Evolutionary conservation across 2,888 invertebrate genomes (phyloP), one percentile per base, ranked within the genome.

Genomic region (Apotomis capreana): DNA sequence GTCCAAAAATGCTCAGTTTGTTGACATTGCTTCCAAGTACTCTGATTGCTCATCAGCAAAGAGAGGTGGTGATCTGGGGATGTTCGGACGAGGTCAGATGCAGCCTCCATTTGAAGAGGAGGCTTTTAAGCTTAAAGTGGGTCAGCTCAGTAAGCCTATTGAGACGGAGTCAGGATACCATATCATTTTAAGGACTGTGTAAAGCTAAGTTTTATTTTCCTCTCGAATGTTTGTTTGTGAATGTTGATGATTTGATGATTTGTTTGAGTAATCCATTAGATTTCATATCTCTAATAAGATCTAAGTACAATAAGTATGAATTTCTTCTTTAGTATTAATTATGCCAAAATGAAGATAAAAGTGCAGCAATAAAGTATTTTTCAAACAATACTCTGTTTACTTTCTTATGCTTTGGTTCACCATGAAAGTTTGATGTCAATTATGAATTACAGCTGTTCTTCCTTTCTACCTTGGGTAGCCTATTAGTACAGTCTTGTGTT

Each of bases 11-110:
- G 94, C 95, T 1, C 95, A 96, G 4, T 98, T 99, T 86, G 96
- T 96, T 37, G 98, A 98, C 75, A 89, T 99, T 58, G 99, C 99
- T 0, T 94, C 95, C 5, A 96, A 98, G 87, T 98, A 95, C 88
- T 99, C 99, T n/a, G 99, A 99, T 86, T 99, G 99, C 87, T 98
- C 98, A 75, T 99, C 99, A 0, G 99, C 99, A 0, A 98, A 97
- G 82, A 95, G 97, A 49, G 98, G 98, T 8, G 99, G 99, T 0
- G 99, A 99, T 87, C 94, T 99, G 74, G 99, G 99, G 0, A 95
- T 96, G 76, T 99, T 99, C 89, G 96, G 96, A 9, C 95, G 97
- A 77, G 95, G 98, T 3, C 97, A 98, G 76, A 99, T 99, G 99
- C 99, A 99, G 89, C 97, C 97, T 77, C 97, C 99, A 0, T 99